Base-by-base conservation (phyloP, 2,113 vertebrate genomes). In the Circaetus gallicus region DNA sequence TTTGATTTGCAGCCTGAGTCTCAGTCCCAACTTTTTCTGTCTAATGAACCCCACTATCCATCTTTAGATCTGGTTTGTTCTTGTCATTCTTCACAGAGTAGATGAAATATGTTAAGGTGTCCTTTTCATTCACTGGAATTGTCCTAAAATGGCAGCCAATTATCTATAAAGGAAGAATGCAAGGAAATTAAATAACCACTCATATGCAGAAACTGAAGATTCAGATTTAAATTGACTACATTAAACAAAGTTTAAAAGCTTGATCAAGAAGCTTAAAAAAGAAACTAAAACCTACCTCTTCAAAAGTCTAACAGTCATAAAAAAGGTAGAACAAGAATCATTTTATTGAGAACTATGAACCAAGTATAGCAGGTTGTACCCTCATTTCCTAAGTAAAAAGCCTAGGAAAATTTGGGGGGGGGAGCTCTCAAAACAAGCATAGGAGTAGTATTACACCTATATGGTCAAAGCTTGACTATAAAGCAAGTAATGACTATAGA, bases 81-180 rank as follows among this genome's bases (percentile, higher is more conserved):
- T 99, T 99, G 94, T 99, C 98, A 83, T 98, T 98, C 98, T 98
- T 99, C 96, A 98, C 98, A 2, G 98, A 98, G 97, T 98, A 99
- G 98, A 99, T 99, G 98, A 99, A 99, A 97, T 98, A 99, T 16
- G 98, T 98, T 97, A 99, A 98, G 96, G 98, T 99, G 97, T 98
- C 98, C 97, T 99, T 99, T 97, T 99, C 98, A 92, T 98, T 99
- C 97, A 99, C 98, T 90, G 98, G 98, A 97, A 99, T 98, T 94
- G 98, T 98, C 95, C 98, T 98, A 96, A 99, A 99, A 92, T 99
- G 98, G 97, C 98, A 98, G 97, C 98, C 98, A 97, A 99, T 98
- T 97, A 98, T 99, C 98, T 99, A 94, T 36, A 95, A 97, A 97
- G 76, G 73, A 97, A 98, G 90, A 97, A 92, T 8, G 20, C 62